Percentiles rank a stretch among this genome's conserved stretches.
Evolutionary conservation across 2,113 vertebrate genomes (phyloP).

Genomic region (Lagopus muta): DNA sequence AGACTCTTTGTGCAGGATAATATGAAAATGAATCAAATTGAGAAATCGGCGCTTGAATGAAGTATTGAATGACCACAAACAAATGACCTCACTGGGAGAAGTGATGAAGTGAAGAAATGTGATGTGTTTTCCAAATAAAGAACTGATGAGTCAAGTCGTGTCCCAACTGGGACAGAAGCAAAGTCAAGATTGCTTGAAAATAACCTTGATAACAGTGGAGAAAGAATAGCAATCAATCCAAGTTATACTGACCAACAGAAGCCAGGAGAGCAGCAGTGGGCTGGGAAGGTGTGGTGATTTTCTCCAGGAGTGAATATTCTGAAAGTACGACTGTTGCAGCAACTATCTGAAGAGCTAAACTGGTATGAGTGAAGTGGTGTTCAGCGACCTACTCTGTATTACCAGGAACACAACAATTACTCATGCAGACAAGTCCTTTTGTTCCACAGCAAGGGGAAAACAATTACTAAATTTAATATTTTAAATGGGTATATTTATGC

Average conservation of each 20-base stretch:
- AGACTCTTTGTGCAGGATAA: not conserved
- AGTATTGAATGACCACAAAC: conserved; percentile 58
- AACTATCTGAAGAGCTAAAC: not conserved
- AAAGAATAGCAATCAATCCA: not conserved
- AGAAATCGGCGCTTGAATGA: conserved; percentile 16
- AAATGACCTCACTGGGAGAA: conserved; percentile 59
- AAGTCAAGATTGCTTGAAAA: conserved; percentile 1
- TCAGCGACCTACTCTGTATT: not conserved
- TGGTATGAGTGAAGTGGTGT: not conserved
- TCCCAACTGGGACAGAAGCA: conserved; percentile 19
- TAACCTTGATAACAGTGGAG: conserved; percentile 9
- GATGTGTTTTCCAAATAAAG: conserved; percentile 66
- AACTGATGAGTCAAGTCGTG: conserved; percentile 66
- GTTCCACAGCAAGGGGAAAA: conserved; percentile 24
- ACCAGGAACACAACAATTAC: conserved; percentile 1
- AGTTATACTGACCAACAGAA: not conserved
- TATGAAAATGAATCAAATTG: not conserved
- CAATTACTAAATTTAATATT: conserved; percentile 45
- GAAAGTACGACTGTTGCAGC: not conserved
- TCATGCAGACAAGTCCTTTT: conserved; percentile 48
- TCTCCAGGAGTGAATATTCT: not conserved
- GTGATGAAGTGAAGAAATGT: conserved; percentile 66
- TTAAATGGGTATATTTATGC: conserved; percentile 7
- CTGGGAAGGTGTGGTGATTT: not conserved
- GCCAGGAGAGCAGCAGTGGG: not conserved